Evolutionary conservation across 2,888 invertebrate genomes (phyloP), one percentile per base, ranked within the genome.

Genomic region (Pasiphila rectangulata): DNA sequence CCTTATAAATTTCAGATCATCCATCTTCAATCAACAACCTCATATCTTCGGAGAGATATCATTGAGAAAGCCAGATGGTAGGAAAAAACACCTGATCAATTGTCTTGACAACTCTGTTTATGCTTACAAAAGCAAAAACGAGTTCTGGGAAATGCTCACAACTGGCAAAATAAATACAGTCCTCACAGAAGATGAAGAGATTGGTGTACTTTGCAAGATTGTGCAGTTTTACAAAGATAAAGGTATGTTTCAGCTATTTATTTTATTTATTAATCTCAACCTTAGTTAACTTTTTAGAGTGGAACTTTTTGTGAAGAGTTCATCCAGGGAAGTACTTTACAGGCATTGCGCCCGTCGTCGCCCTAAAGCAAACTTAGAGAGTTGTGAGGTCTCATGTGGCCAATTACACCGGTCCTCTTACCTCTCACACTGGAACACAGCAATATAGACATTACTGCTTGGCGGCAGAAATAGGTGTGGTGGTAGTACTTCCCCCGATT

Each of bases 31-130:
- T 0, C 5, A 45, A 7, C 44, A 49, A 3, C 49, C 49, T 0
- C 44, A 49, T 10, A 45, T 49, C 4, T 49, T 45, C 3, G 49
- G 49, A 2, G 49, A 49, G 6, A 36, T 49, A 25, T 43, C 38
- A 2, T 0, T 44, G 4, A 23, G 24, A 9, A 45, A 45, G 17
- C 37, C 19, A 19, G 34, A 43, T 19, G 40, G 50, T 3, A 7
- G 19, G 1, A 24, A 17, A n/a, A 38, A 50, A 12, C 37, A 30
- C 0, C 16, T 45, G 4, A 6, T 20, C 2, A 29, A 12, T 3
- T 27, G 38, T 3, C 45, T 50, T 1, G 27, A 50, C 25, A 45
- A 27, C 21, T 42, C 41, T 0, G 45, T 34, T 0, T 42, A 50
- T 7, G 45, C 37, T 9, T 45, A 17, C 19, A 45, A 41, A 13